Conservation (phyloP, 2,888 invertebrate genomes). For the Hemistola chrysoprasaria region DNA sequence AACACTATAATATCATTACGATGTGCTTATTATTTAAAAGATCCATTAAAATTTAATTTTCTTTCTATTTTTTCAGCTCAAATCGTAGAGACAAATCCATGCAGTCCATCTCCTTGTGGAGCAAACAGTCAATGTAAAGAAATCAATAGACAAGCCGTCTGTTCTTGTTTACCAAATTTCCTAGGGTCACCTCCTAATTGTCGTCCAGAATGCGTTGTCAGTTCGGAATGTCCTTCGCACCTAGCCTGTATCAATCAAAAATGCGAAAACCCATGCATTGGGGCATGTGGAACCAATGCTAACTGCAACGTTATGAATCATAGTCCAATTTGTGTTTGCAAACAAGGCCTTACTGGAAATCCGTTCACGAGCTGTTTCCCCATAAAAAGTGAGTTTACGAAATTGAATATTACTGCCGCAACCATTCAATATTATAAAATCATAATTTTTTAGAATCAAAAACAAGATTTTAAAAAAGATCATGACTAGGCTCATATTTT, state of each 20-base stretch:
- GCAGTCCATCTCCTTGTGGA: slow-evolving; percentile 85
- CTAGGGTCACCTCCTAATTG: slow-evolving; percentile 87
- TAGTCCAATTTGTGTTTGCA: slow-evolving; percentile 89
- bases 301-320: slow-evolving; percentile 85
- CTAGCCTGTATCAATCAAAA: slow-evolving; percentile 87
- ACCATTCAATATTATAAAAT: no score
- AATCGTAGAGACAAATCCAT: slow-evolving; percentile 55
- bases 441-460: no score
- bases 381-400: slow-evolving; percentile 62
- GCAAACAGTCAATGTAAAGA: slow-evolving; percentile 89
- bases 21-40: no score
- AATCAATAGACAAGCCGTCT: slow-evolving; percentile 86
- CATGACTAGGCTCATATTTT: no score
- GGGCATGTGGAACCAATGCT: slow-evolving; percentile 83
- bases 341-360: slow-evolving; percentile 87
- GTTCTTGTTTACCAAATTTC: slow-evolving; percentile 85
- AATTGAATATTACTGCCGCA: slow-evolving; percentile 1
- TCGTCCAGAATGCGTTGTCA: slow-evolving; percentile 87
- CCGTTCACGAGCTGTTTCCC: slow-evolving; percentile 88
- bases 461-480: no score
- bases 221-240: slow-evolving; percentile 84
- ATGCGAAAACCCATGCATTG: slow-evolving; percentile 86
- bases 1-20: no score
- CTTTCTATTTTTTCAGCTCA: slow-evolving; percentile 61
- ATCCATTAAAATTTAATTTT: no score